phyloP scores from a whole-genome alignment of 2,113 vertebrate genomes.

The Pteruthius melanotis region DNA sequence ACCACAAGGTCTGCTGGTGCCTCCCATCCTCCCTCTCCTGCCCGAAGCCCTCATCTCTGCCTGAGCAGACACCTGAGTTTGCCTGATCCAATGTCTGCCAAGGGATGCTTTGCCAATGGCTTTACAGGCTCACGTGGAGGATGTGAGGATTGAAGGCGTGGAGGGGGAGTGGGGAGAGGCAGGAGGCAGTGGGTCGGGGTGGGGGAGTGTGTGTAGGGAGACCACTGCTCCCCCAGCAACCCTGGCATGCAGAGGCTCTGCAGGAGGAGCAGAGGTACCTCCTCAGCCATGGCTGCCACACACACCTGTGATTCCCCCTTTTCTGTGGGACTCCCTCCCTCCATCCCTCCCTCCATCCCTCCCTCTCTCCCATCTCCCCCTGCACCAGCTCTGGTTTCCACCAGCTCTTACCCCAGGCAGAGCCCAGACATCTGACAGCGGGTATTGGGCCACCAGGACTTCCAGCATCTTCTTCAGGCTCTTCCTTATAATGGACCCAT shows the following conservation, averaged over 20 bases:
- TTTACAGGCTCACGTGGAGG: neutral
- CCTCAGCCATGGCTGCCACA: neutral
- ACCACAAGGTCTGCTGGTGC: neutral
- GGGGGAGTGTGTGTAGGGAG: too few relatives aligned
- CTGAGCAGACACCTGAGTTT: neutral
- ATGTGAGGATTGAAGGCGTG: rapidly evolving
- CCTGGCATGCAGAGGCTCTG: neutral
- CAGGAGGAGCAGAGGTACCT: neutral
- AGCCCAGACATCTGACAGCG: conserved; percentile 61
- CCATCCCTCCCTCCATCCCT: neutral
- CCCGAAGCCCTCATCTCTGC: neutral
- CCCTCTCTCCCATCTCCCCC: neutral
- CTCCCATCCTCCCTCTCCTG: neutral
- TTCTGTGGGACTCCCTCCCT: neutral
- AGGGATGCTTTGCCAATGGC: neutral
- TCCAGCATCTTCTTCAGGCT: conserved; percentile 79
- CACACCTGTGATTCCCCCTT: rapidly evolving
- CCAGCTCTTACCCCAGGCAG: conserved; percentile 81
- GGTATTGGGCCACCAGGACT: conserved; percentile 77
- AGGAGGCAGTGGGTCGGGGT: neutral
- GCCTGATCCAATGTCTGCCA: neutral
- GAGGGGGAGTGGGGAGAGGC: neutral
- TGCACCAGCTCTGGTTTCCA: neutral
- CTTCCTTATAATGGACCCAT: conserved; percentile 71
- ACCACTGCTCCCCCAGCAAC: neutral